These are phyloP conservation scores for Apis dorsata DNA, from an alignment of 1,140 invertebrate species.

Conservation along the genomic window DNA sequence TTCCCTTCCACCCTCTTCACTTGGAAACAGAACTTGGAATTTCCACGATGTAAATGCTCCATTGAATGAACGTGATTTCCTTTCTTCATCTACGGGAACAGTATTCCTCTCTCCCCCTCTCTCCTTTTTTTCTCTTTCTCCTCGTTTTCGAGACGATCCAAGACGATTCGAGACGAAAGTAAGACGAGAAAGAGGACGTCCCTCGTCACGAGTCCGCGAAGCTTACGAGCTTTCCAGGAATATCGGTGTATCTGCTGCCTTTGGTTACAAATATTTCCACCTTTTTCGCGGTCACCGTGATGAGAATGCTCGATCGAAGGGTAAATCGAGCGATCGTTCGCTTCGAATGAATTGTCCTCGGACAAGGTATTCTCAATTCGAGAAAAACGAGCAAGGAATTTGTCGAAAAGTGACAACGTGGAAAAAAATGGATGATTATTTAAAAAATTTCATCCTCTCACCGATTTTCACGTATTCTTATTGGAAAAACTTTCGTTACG, in stretches of 20 bases:
- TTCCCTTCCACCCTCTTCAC: background rate
- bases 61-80: constrained; percentile 39
- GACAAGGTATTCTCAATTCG: too few relatives aligned
- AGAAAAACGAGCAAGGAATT: too few relatives aligned
- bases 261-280: constrained; percentile 1
- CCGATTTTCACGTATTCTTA: too few relatives aligned
- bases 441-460: too few relatives aligned
- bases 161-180: constrained; percentile 40
- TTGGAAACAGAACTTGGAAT: constrained; percentile 47
- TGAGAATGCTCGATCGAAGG: background rate
- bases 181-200: constrained; percentile 7
- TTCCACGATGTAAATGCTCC: constrained; percentile 57
- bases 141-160: constrained; percentile 39
- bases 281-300: background rate
- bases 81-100: background rate
- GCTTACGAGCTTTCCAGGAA: constrained; percentile 32
- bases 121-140: constrained; percentile 9
- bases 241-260: background rate
- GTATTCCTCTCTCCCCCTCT: background rate
- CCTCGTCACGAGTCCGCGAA: constrained; percentile 4
- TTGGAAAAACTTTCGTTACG: too few relatives aligned
- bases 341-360: background rate
- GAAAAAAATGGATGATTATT: too few relatives aligned
- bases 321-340: background rate
- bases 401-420: too few relatives aligned